Conservation (phyloP, 1,140 invertebrate genomes). For the Pogonomyrmex californicus region DNA sequence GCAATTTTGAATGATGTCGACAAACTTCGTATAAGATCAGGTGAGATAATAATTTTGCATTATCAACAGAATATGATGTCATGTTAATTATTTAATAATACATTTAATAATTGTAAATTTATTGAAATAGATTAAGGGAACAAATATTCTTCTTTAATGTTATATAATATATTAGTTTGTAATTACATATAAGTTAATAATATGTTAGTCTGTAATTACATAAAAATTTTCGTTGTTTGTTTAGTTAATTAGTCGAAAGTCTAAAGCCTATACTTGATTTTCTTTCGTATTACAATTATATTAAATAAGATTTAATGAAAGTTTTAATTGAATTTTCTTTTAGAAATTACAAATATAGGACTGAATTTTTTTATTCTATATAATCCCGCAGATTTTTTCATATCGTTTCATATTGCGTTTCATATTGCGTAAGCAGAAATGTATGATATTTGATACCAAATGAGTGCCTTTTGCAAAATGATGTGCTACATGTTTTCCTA, state of each 20-base stretch:
- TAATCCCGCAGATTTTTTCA: background rate
- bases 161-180: background rate
- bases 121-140: background rate
- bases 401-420: background rate
- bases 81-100: background rate
- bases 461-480: conserved; percentile 2
- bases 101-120: background rate
- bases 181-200: too few species aligned
- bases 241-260: background rate
- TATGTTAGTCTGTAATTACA: too few species aligned
- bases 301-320: background rate
- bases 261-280: background rate
- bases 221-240: background rate
- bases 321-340: background rate
- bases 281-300: background rate
- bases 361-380: background rate
- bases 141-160: background rate
- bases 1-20: conserved; percentile 37
- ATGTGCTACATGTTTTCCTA: background rate
- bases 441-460: background rate
- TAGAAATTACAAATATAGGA: background rate
- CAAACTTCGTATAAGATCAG: conserved; percentile 8
- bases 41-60: conserved; percentile 3
- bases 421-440: background rate
- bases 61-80: background rate